phyloP scores from a whole-genome alignment of 2,113 vertebrate species.

The Catharus minimus region DNA sequence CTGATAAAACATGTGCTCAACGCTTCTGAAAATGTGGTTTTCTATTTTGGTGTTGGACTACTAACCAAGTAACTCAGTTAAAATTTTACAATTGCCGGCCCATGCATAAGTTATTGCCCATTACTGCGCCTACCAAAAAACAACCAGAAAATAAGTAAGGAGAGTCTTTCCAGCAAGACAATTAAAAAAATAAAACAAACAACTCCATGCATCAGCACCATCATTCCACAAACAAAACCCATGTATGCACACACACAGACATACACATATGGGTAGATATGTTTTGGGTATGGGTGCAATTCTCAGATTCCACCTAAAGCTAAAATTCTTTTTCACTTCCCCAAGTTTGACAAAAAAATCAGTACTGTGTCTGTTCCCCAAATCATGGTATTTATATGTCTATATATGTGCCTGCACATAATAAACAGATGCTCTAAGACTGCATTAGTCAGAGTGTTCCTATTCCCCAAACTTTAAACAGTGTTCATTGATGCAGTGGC shows the following conservation, averaged over 20 bases:
- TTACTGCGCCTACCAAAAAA: not conserved
- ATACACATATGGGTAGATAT: accelerated
- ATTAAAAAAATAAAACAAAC: not conserved
- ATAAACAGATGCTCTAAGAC: not conserved
- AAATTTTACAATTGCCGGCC: not conserved
- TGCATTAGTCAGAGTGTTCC: not conserved
- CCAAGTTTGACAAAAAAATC: not conserved
- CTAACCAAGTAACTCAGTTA: not conserved
- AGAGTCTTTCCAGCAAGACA: not conserved
- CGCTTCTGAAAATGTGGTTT: not conserved
- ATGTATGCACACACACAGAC: accelerated
- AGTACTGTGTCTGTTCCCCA: not conserved
- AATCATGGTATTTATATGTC: not conserved
- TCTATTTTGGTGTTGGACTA: not conserved
- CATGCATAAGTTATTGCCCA: not conserved
- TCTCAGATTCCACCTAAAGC: not conserved
- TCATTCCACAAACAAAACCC: not conserved
- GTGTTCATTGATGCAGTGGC: not conserved
- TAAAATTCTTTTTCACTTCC: not conserved
- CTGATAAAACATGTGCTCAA: not conserved
- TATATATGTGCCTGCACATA: not conserved
- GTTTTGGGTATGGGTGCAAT: not conserved
- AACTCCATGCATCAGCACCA: not conserved
- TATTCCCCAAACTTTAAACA: not conserved
- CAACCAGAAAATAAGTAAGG: not conserved